Evolutionary conservation across 2,888 invertebrate species (phyloP).

Genomic region (Drosophila borealis): DNA sequence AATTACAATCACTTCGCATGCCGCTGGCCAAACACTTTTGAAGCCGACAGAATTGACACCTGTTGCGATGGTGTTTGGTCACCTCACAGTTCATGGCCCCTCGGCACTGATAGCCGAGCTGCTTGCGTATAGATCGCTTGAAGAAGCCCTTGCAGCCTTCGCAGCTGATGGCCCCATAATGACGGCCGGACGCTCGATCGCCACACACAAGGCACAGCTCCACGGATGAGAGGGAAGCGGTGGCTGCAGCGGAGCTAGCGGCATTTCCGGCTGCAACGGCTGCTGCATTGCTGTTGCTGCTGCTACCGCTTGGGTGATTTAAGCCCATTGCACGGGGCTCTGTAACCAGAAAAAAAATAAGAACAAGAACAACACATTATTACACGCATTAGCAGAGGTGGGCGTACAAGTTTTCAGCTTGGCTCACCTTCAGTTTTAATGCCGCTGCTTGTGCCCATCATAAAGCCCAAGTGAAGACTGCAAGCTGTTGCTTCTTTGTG

Average conservation of each 20-base stretch:
- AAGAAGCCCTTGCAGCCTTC: conserved; percentile 99
- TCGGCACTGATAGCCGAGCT: conserved; percentile 97
- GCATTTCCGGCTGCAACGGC: conserved; percentile 57
- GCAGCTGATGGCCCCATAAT: conserved; percentile 96
- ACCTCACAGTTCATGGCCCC: conserved; percentile 99
- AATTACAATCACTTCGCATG: conserved; percentile 99
- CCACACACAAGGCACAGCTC: conserved; percentile 98
- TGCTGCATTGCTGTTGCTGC: conserved; percentile 35
- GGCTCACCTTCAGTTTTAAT: conserved; percentile 81
- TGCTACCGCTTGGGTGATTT: conserved; percentile 53
- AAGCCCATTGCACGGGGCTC: conserved; percentile 64
- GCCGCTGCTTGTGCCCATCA: conserved; percentile 75
- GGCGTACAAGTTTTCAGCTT: conserved; percentile 29
- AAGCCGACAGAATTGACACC: conserved; percentile 98
- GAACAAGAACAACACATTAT: not conserved
- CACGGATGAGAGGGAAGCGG: conserved; percentile 68
- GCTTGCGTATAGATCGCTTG: conserved; percentile 98
- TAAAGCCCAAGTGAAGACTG: conserved; percentile 46
- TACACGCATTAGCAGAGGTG: conserved; percentile 10
- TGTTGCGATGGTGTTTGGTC: conserved; percentile 98
- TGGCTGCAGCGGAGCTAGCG: conserved; percentile 51
- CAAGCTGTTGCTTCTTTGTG: conserved; percentile 69
- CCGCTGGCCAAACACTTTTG: conserved; percentile 99
- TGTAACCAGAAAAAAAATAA: conserved; percentile 32
- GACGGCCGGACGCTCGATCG: conserved; percentile 97